A percentile compares a stretch with the other conserved stretches of the same genome.
These are phyloP conservation scores for Tetragnatha versicolor DNA, from an alignment of 1,140 invertebrate species.

Conservation along the genomic window DNA sequence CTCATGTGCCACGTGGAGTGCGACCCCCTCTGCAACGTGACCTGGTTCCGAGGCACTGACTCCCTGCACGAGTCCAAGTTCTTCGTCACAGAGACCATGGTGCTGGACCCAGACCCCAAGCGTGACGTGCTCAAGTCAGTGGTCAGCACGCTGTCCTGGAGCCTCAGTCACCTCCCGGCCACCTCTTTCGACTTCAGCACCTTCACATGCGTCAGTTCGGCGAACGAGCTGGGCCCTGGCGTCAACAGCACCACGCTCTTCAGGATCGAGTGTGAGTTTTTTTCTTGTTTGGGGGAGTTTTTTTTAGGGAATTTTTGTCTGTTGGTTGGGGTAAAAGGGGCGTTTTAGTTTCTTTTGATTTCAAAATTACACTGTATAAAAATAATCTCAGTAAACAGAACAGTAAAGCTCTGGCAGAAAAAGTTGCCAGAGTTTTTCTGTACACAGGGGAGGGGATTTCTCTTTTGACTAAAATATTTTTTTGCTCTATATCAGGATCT, in stretches of 20 bases:
- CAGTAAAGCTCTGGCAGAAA: too few species aligned
- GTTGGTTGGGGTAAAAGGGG: too few species aligned
- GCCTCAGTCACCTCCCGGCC: constrained; percentile 68
- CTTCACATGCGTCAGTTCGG: constrained; percentile 81
- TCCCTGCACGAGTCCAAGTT: constrained; percentile 53
- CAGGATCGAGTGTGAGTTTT: constrained; percentile 84
- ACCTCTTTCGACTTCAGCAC: constrained; percentile 60
- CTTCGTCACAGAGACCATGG: constrained; percentile 70
- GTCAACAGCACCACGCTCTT: constrained; percentile 83
- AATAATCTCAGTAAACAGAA: too few species aligned
- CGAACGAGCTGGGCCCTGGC: constrained; percentile 74
- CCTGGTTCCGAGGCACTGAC: constrained; percentile 78
- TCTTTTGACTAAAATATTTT: too few species aligned
- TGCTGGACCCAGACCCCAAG: constrained; percentile 70
- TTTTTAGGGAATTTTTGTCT: too few species aligned
- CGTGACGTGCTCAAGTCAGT: constrained; percentile 87
- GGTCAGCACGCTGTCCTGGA: constrained; percentile 81
- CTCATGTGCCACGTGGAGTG: constrained; percentile 88
- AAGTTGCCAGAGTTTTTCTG: too few species aligned
- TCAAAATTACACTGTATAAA: too few species aligned
- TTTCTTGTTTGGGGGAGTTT: too few species aligned
- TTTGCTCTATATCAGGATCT: too few species aligned
- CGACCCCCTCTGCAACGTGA: constrained; percentile 78
- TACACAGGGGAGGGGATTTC: too few species aligned
- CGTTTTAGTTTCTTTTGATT: too few species aligned